Evolutionary conservation across 2,797 vertebrate species (phyloP).

Genomic region (Limosa lapponica): DNA sequence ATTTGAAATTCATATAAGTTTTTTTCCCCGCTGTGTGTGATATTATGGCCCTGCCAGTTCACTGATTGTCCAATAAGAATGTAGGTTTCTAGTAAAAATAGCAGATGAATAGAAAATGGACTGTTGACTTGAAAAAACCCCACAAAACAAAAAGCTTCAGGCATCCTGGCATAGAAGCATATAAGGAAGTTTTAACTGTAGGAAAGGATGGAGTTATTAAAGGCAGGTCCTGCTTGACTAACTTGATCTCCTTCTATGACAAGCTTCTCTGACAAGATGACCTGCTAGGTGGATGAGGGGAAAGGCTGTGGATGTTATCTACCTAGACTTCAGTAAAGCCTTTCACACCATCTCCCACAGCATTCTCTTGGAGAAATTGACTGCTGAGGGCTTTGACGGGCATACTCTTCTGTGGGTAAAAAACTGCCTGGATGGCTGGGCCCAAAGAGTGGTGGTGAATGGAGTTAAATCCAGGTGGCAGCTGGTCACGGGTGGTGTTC

Average conservation of each 20-base stretch:
- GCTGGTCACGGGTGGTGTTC: background rate
- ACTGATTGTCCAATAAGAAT: background rate
- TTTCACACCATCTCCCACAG: background rate
- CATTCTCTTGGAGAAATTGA: background rate
- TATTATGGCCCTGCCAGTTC: background rate
- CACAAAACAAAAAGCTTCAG: background rate
- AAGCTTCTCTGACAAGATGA: background rate
- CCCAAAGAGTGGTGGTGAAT: background rate
- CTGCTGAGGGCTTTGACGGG: background rate
- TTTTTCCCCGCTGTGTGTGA: background rate
- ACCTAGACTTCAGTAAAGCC: background rate
- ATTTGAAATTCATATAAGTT: background rate
- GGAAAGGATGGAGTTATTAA: background rate
- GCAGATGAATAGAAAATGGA: background rate
- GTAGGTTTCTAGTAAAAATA: background rate
- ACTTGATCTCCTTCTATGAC: background rate
- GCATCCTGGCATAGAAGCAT: background rate
- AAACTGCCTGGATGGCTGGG: fast-evolving
- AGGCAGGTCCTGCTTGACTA: background rate
- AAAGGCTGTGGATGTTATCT: background rate
- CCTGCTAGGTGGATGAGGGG: background rate
- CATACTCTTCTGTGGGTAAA: background rate
- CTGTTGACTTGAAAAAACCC: background rate
- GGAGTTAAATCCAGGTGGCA: background rate
- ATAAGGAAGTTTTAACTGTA: background rate